Evolutionary conservation across 2,113 vertebrate genomes (phyloP).

Genomic region (Pantherophis guttatus): DNA sequence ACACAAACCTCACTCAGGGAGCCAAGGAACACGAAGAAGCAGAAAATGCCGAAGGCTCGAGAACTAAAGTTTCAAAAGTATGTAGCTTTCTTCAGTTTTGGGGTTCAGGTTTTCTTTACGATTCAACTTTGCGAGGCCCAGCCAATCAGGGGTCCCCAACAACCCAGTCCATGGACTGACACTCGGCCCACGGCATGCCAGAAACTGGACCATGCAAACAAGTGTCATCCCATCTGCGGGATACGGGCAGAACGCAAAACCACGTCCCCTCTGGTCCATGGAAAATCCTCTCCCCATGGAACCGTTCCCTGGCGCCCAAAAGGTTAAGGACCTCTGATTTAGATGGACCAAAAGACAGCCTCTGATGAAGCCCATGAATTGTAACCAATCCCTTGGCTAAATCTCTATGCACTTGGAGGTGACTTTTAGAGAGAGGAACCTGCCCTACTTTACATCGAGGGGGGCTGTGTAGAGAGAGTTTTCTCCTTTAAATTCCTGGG

Average conservation of each 20-base stretch:
- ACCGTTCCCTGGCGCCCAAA: too few relatives aligned
- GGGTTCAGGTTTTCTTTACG: not conserved
- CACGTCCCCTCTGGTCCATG: too few relatives aligned
- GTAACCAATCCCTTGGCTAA: not conserved
- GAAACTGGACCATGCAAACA: too few relatives aligned
- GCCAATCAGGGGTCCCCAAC: not conserved
- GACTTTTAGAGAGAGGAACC: not conserved
- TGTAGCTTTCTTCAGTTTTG: not conserved
- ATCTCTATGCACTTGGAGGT: not conserved
- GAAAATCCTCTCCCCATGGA: too few relatives aligned
- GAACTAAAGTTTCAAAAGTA: constrained; percentile 88
- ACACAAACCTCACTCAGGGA: constrained; percentile 94
- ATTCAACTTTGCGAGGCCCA: not conserved
- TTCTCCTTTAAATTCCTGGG: too few relatives aligned
- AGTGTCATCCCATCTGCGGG: too few relatives aligned
- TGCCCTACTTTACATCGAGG: too few relatives aligned
- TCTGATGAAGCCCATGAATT: not conserved
- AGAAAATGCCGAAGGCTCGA: constrained; percentile 78
- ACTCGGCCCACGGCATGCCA: too few relatives aligned
- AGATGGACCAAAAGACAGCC: not conserved
- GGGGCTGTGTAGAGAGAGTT: too few relatives aligned
- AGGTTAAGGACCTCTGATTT: not conserved
- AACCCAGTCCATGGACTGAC: too few relatives aligned
- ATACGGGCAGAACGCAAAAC: too few relatives aligned
- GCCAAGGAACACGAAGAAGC: constrained; percentile 96